A percentile compares a stretch with the other conserved stretches of the same genome.
Conservation (phyloP, 2,113 vertebrate species). For the Myiagra hebetior region DNA sequence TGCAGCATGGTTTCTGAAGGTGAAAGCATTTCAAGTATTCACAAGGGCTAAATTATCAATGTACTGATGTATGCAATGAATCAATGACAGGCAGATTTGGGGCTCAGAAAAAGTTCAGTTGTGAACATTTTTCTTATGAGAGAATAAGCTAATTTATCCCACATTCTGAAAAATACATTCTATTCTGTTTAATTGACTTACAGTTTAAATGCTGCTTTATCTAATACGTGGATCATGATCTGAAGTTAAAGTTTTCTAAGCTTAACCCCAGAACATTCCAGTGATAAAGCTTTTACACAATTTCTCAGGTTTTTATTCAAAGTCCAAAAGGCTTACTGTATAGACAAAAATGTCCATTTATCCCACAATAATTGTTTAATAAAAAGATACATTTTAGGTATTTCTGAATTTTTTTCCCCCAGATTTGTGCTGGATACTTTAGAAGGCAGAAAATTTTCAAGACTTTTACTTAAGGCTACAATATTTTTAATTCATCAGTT, state of each 20-base stretch:
- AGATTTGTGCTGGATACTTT: neutral
- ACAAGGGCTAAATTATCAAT: neutral
- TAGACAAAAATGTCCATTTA: neutral
- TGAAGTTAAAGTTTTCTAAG: neutral
- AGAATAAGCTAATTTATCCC: neutral
- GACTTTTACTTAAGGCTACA: neutral
- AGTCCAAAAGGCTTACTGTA: neutral
- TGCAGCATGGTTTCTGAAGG: neutral
- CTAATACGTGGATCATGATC: neutral
- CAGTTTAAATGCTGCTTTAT: neutral
- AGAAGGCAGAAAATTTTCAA: neutral
- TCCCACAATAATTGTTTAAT: neutral
- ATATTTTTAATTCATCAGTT: constrained; percentile 2
- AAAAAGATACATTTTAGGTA: neutral
- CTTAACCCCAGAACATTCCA: neutral
- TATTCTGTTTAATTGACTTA: neutral
- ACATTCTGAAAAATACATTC: neutral
- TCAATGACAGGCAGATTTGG: neutral
- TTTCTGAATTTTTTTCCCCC: neutral
- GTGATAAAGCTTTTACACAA: neutral
- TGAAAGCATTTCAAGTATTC: neutral
- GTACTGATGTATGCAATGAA: neutral
- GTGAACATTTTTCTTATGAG: neutral
- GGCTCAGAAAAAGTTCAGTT: neutral
- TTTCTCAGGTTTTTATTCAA: neutral